phyloP scores from a whole-genome alignment of 2,888 invertebrate genomes.

The Caenorhabditis drosophilae region DNA sequence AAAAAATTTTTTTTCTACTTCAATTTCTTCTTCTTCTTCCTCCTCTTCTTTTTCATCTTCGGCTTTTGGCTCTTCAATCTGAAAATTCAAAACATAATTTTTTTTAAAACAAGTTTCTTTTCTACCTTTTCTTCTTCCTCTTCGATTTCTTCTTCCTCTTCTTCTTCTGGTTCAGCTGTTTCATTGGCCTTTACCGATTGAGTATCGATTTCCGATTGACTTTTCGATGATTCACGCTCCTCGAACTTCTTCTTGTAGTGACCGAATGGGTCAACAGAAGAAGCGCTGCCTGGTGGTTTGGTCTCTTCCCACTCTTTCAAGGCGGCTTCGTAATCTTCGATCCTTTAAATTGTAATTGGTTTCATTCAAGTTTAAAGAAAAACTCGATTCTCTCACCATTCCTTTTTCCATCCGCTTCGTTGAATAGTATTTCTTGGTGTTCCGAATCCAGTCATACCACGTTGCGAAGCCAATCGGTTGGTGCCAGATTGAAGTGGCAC shows the following conservation, averaged over 20 bases:
- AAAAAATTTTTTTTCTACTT: conserved; percentile 29
- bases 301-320: conserved; percentile 69
- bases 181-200: conserved; percentile 49
- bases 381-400: conserved; percentile 56
- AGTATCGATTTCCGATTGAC: conserved; percentile 49
- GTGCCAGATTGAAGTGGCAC: conserved; percentile 73
- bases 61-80: conserved; percentile 37
- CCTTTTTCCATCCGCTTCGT: conserved; percentile 68
- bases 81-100: conserved; percentile 19
- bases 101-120: conserved; percentile 26
- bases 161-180: conserved; percentile 39
- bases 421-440: conserved; percentile 70
- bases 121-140: conserved; percentile 48
- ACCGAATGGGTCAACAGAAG: conserved; percentile 65
- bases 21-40: conserved; percentile 50
- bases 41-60: conserved; percentile 52
- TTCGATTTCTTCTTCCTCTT: conserved; percentile 44
- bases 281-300: conserved; percentile 66
- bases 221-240: conserved; percentile 57
- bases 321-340: conserved; percentile 67
- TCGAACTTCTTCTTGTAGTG: conserved; percentile 68
- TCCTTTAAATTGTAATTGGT: too few species aligned
- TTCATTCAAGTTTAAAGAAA: too few species aligned
- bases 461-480: conserved; percentile 73
- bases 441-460: conserved; percentile 73